phyloP scores from a whole-genome alignment of 2,888 invertebrate genomes.

The Acronicta alni region DNA sequence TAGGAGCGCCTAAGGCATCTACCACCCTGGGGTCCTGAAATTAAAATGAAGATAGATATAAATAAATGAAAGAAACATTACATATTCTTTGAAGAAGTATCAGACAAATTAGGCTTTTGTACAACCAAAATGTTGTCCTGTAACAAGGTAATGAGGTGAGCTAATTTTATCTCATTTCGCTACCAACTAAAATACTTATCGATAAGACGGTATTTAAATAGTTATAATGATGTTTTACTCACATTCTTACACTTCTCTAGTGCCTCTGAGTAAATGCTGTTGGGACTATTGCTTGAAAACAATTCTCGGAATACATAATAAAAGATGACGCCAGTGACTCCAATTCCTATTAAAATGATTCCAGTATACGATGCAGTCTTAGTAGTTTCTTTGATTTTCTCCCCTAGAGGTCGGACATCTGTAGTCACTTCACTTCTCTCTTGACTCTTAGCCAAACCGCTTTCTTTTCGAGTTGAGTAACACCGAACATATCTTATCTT shows the following conservation, averaged over 20 bases:
- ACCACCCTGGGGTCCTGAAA: constrained; percentile 92
- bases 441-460: constrained; percentile 74
- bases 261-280: constrained; percentile 94
- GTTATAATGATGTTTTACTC: constrained; percentile 51
- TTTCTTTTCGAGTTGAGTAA: constrained; percentile 74
- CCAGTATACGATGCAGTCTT: constrained; percentile 96
- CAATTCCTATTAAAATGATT: constrained; percentile 94
- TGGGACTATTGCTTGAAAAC: constrained; percentile 96
- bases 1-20: constrained; percentile 96
- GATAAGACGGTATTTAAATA: neutral
- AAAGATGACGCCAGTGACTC: constrained; percentile 94
- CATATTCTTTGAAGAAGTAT: too few species aligned
- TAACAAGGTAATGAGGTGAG: too few species aligned
- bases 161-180: too few species aligned
- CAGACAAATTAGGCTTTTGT: too few species aligned
- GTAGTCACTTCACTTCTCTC: constrained; percentile 82
- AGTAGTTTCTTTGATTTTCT: constrained; percentile 96
- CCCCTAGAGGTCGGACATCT: constrained; percentile 91
- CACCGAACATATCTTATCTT: constrained; percentile 65
- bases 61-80: neutral
- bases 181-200: too few species aligned
- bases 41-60: constrained; percentile 8
- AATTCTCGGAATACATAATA: constrained; percentile 95
- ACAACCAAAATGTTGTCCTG: too few species aligned
- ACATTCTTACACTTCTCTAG: constrained; percentile 92